These are phyloP conservation scores for Rhorus exstirpatorius DNA, from an alignment of 2,888 invertebrate genomes.

Conservation along the genomic window DNA sequence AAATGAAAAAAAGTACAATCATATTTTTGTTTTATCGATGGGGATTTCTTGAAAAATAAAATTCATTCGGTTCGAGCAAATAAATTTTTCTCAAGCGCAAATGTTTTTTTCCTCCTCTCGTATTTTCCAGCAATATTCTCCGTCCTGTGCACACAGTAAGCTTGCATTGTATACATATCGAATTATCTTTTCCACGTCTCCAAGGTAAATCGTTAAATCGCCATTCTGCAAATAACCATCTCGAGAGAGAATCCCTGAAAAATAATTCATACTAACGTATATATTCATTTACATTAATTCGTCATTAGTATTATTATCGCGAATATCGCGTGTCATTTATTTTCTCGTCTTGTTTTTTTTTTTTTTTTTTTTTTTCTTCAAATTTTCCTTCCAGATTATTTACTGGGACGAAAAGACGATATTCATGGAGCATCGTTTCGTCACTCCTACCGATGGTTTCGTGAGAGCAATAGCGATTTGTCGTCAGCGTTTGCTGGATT, in stretches of 20 bases:
- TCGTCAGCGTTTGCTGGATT: constrained; percentile 85
- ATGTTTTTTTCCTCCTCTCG: too few relatives aligned
- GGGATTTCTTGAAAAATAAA: too few relatives aligned
- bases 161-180: constrained; percentile 18
- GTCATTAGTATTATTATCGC: constrained; percentile 63
- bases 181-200: constrained; percentile 25
- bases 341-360: constrained; percentile 22
- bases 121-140: too few relatives aligned
- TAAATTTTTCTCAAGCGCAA: too few relatives aligned
- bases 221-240: constrained; percentile 19
- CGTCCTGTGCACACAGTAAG: constrained; percentile 9
- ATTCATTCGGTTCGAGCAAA: too few relatives aligned
- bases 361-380: background rate
- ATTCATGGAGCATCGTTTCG: constrained; percentile 94
- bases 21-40: too few relatives aligned
- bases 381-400: constrained; percentile 88
- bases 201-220: constrained; percentile 29
- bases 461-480: constrained; percentile 87
- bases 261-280: constrained; percentile 54
- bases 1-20: too few relatives aligned
- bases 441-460: constrained; percentile 91
- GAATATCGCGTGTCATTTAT: constrained; percentile 40
- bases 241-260: constrained; percentile 18
- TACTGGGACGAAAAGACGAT: constrained; percentile 95
- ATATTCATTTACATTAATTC: constrained; percentile 65